Conservation (phyloP, 2,113 vertebrate genomes). For the Podiceps cristatus region DNA sequence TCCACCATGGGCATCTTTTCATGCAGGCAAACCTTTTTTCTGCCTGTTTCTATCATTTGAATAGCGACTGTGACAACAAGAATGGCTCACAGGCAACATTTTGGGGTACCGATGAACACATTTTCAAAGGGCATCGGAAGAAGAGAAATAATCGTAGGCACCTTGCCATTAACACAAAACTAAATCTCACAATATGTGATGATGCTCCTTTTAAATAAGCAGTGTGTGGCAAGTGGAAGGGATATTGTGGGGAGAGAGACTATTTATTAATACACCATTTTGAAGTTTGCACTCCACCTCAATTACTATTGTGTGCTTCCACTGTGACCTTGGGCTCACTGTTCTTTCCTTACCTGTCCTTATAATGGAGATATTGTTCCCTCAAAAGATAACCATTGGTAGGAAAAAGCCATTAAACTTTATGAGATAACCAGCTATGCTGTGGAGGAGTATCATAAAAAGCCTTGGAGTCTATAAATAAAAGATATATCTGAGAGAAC, state of each 20-base stretch:
- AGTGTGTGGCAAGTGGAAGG: not conserved
- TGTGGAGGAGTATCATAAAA: not conserved
- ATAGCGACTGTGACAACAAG: not conserved
- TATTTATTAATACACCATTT: not conserved
- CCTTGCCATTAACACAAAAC: not conserved
- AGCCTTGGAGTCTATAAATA: not conserved
- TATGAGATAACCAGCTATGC: not conserved
- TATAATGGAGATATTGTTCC: not conserved
- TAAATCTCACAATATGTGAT: not conserved
- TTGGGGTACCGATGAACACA: not conserved
- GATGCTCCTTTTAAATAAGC: not conserved
- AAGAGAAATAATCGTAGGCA: not conserved
- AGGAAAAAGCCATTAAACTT: not conserved
- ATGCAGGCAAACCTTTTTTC: not conserved
- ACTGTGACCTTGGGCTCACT: not conserved
- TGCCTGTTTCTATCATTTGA: not conserved
- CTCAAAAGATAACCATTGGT: constrained; percentile 1
- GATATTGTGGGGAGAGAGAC: not conserved
- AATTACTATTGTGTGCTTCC: not conserved
- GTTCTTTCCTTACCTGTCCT: not conserved
- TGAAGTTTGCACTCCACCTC: not conserved
- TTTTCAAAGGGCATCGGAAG: not conserved
- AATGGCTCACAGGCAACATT: not conserved
- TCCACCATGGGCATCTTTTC: not conserved
- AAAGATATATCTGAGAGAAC: not conserved